phyloP scores from a whole-genome alignment of 2,113 vertebrate species.

The Himantopus leucocephalus region DNA sequence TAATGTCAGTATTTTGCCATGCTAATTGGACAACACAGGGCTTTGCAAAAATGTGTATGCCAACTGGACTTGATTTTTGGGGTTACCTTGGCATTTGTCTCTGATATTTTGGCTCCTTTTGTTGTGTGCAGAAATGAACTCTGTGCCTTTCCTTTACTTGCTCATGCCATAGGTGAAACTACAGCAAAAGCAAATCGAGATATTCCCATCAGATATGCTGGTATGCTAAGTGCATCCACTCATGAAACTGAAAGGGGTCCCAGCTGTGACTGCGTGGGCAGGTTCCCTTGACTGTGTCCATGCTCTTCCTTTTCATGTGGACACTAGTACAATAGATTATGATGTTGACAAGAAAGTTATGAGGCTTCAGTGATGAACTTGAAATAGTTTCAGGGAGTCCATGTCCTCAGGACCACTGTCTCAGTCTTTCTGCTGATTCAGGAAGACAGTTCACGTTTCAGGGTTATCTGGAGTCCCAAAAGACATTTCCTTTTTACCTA shows the following conservation, averaged over 20 bases:
- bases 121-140: background rate
- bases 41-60: background rate
- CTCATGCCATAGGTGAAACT: background rate
- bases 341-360: background rate
- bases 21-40: background rate
- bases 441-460: background rate
- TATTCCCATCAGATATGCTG: background rate
- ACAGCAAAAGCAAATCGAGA: background rate
- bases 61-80: no score
- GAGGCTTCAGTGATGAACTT: background rate
- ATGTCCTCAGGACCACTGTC: background rate
- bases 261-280: rapidly evolving
- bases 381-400: background rate
- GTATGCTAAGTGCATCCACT: background rate
- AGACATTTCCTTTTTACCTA: background rate
- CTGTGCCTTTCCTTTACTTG: background rate
- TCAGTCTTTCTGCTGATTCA: background rate
- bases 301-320: background rate
- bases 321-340: background rate
- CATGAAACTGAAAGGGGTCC: background rate
- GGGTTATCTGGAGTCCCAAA: background rate
- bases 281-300: background rate
- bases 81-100: no score
- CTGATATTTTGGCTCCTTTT: background rate
- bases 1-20: background rate